Percentiles rank a stretch among this genome's conserved stretches.
phyloP scores from a whole-genome alignment of 2,797 vertebrate genomes.

The Hozukius guyotensis region DNA sequence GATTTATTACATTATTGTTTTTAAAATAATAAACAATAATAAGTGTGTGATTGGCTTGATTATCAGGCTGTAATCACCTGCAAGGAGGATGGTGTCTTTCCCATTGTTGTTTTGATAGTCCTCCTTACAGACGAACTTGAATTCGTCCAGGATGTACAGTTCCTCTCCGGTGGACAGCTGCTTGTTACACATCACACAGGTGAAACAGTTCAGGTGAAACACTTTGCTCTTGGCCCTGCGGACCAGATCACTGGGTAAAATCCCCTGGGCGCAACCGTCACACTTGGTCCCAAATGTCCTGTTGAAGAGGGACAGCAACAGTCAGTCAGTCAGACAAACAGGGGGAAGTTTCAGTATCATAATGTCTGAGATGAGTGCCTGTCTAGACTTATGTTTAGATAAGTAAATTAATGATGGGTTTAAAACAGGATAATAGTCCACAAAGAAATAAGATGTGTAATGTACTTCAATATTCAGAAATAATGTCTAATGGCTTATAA shows the following conservation, averaged over 20 bases:
- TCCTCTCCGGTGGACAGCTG: constrained; percentile 97
- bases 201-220: constrained; percentile 97
- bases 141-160: constrained; percentile 95
- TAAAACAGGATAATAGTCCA: neutral
- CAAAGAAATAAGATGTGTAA: neutral
- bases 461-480: neutral
- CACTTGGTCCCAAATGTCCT: constrained; percentile 97
- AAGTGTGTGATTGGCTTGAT: no score
- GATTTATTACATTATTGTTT: no score
- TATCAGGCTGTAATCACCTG: constrained; percentile 79
- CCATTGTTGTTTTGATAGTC: constrained; percentile 91
- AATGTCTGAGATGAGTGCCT: neutral
- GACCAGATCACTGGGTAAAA: constrained; percentile 94
- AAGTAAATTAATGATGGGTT: neutral
- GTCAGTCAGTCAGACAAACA: neutral
- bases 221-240: constrained; percentile 94
- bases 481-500: neutral
- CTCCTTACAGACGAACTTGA: constrained; percentile 97
- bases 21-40: neutral
- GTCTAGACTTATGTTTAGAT: neutral
- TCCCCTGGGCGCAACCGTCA: constrained; percentile 92
- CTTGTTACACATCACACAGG: constrained; percentile 96
- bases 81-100: constrained; percentile 92
- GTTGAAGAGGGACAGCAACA: constrained; percentile 33
- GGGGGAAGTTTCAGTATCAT: neutral